Evolutionary conservation across 1,140 invertebrate genomes (phyloP).

Genomic region (Drosophila burlai): DNA sequence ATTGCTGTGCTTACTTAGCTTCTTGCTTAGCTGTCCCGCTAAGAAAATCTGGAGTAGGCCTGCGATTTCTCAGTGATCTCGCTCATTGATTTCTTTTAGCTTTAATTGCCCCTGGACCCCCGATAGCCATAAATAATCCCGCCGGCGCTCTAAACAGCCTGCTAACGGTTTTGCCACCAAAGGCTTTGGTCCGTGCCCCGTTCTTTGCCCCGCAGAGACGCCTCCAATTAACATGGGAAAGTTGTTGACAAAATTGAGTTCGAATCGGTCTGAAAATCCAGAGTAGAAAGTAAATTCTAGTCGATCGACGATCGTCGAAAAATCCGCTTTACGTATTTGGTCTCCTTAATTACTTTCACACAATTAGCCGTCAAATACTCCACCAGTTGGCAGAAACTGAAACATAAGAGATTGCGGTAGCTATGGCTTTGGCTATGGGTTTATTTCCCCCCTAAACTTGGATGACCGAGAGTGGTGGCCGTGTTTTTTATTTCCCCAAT

Average conservation of each 20-base stretch:
- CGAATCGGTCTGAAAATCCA: constrained; percentile 61
- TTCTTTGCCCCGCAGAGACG: constrained; percentile 56
- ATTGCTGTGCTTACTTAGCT: background rate
- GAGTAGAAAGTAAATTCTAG: constrained; percentile 82
- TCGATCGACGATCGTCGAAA: constrained; percentile 26
- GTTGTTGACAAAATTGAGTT: constrained; percentile 77
- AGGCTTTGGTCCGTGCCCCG: constrained; percentile 19
- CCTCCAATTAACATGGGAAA: constrained; percentile 74
- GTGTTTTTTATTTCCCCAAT: constrained; percentile 30
- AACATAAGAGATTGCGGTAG: constrained; percentile 18
- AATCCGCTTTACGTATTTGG: constrained; percentile 72
- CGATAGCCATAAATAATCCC: constrained; percentile 63
- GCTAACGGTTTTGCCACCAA: constrained; percentile 55
- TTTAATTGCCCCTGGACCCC: constrained; percentile 60
- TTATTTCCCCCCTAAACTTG: constrained; percentile 34
- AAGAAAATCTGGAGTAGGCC: constrained; percentile 73
- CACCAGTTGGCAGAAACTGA: constrained; percentile 21
- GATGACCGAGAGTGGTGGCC: background rate
- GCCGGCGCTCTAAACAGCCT: constrained; percentile 64
- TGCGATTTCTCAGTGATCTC: constrained; percentile 77
- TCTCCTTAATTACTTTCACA: constrained; percentile 64
- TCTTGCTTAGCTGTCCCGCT: constrained; percentile 19
- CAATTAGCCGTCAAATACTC: constrained; percentile 46
- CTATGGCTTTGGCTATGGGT: constrained; percentile 3
- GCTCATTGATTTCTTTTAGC: constrained; percentile 81